Evolutionary conservation across 2,113 vertebrate genomes (phyloP).

Genomic region (Pygathrix nemaeus): DNA sequence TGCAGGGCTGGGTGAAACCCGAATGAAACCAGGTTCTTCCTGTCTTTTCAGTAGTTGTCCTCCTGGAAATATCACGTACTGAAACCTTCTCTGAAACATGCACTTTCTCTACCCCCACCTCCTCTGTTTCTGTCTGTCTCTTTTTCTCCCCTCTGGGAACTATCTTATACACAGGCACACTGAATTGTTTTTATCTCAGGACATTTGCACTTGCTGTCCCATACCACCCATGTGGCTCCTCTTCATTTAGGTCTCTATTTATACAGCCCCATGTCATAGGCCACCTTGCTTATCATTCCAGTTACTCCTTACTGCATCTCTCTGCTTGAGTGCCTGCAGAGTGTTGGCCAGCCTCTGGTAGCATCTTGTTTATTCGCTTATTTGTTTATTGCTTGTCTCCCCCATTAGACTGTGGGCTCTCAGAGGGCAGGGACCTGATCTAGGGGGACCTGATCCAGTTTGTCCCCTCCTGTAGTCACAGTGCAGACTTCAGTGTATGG

Average conservation of each 20-base stretch:
- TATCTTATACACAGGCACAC: neutral
- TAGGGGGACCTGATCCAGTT: neutral
- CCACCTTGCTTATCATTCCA: neutral
- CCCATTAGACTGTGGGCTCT: neutral
- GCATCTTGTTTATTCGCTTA: neutral
- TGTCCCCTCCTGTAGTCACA: neutral
- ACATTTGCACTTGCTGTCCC: neutral
- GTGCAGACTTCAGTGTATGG: fast-evolving
- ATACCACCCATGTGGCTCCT: neutral
- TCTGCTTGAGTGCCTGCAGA: neutral
- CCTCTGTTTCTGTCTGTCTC: neutral
- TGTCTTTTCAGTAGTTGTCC: neutral
- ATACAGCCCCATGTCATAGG: neutral
- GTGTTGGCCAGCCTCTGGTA: neutral
- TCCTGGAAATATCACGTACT: neutral
- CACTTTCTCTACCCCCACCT: neutral
- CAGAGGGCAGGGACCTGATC: neutral
- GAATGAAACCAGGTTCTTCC: neutral
- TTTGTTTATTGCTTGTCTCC: neutral
- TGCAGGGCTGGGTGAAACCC: neutral
- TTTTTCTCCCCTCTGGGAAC: neutral
- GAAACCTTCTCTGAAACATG: neutral
- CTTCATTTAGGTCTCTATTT: neutral
- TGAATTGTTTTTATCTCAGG: neutral
- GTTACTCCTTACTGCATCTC: neutral